Percentiles rank a stretch among this genome's conserved stretches.
Evolutionary conservation across 2,797 vertebrate genomes (phyloP).

Genomic region (Megalops cyprinoides): DNA sequence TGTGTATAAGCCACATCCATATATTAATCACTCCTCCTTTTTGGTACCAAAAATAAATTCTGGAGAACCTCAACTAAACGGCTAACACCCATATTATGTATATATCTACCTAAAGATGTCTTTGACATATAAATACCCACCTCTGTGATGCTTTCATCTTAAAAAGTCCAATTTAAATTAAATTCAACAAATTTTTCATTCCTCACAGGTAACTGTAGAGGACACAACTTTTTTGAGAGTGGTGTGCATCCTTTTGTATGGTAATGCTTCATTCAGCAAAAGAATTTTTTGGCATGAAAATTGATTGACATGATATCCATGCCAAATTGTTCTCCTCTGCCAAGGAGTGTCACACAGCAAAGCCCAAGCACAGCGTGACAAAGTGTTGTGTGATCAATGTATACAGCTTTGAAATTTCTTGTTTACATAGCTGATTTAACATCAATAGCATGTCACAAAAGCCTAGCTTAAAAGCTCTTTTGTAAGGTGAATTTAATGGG

Average conservation of each 20-base stretch:
- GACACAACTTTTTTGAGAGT: too few species aligned
- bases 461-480: background rate
- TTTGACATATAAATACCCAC: too few species aligned
- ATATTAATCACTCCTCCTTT: background rate
- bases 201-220: too few species aligned
- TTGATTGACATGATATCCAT: background rate
- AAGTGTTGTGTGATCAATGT: background rate
- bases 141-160: too few species aligned
- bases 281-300: background rate
- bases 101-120: too few species aligned
- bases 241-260: background rate
- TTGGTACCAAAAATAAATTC: slow-evolving; percentile 3
- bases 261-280: background rate
- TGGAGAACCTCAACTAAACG: background rate
- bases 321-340: background rate
- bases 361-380: background rate
- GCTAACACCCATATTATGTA: background rate
- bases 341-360: background rate
- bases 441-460: background rate
- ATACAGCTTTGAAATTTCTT: background rate
- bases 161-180: too few species aligned
- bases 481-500: background rate
- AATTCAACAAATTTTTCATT: too few species aligned
- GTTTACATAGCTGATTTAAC: background rate
- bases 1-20: background rate